Evolutionary conservation across 2,888 invertebrate species (phyloP), one percentile per base, ranked within the genome.

Genomic region (Tachina fera): DNA sequence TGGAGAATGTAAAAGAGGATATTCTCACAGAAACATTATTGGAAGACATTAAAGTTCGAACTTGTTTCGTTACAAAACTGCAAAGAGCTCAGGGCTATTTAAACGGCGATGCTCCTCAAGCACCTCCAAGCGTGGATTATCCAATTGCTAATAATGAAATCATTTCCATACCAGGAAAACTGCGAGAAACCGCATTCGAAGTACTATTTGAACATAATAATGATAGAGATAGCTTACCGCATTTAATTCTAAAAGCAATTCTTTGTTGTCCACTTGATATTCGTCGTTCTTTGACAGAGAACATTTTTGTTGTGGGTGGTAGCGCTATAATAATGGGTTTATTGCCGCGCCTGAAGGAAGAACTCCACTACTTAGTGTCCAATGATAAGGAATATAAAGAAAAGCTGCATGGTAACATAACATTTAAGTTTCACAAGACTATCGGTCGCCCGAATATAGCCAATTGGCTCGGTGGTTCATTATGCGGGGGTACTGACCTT

Each of bases 301-400:
- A 97, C 93, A 95, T 99, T 88, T 93, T 99, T 77, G 93, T 99
- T 22, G 95, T 96, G 77, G 99, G 99, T 49, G 99, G 99, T 13
- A 96, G 96, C 2, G 94, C 96, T 0, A 96, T 96, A 95, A 93
- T 97, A 87, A 96, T 96, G 76, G 99, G 99, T 0, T 96, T 99
- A 89, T 94, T 95, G 89, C 94, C 96, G 31, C 95, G 99, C 75
- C 94, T 99, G 1, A 95, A 95, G 87, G 93, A 95, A 1, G 99
- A 99, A 93, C 93, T 99, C 78, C 93, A 95, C 47, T 90, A 94
- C 81, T 94, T 97, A 61, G 91, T 96, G n/a, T 92, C 94, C 41
- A 94, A 94, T 88, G 91, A 91, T 63, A 94, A 94, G 53, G 93
- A 94, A 1, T 96, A 97, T 91, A 94, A 94, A 87, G 94, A 94